Percentiles rank a stretch among this genome's conserved stretches.
Conservation (phyloP, 2,113 vertebrate genomes). For the Percopsis transmontana region DNA sequence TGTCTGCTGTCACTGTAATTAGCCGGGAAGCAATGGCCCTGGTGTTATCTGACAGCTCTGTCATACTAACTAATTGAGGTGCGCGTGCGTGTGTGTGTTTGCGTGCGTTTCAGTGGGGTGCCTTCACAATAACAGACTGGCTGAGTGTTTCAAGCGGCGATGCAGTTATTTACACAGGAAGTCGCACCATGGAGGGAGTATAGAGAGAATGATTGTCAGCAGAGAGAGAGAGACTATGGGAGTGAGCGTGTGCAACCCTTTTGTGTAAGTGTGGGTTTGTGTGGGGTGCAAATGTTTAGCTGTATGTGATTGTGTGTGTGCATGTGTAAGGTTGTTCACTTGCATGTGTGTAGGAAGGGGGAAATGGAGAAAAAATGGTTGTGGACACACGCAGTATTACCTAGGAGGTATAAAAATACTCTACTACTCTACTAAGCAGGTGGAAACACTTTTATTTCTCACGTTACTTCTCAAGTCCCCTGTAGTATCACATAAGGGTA, state of each 20-base stretch:
- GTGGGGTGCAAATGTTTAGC: background rate
- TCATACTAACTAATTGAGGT: conserved; percentile 52
- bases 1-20: conserved; percentile 39
- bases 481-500: too few relatives aligned
- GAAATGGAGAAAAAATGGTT: too few relatives aligned
- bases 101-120: conserved; percentile 15
- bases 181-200: conserved; percentile 19
- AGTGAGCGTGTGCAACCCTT: background rate
- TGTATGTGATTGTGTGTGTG: background rate
- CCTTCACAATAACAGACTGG: conserved; percentile 4
- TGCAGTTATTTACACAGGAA: conserved; percentile 32
- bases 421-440: too few relatives aligned
- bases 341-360: conserved; percentile 10
- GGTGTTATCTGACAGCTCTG: conserved; percentile 34
- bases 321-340: conserved; percentile 10
- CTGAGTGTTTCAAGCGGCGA: conserved; percentile 32
- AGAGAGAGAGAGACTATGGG: background rate
- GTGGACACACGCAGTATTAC: too few relatives aligned
- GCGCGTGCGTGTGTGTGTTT: conserved; percentile 10
- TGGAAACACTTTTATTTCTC: too few relatives aligned
- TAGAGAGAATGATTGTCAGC: conserved; percentile 19
- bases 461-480: too few relatives aligned
- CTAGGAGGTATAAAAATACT: too few relatives aligned
- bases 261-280: background rate
- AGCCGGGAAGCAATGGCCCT: conserved; percentile 31